phyloP scores from a whole-genome alignment of 1,140 invertebrate species.

The Listronotus bonariensis region DNA sequence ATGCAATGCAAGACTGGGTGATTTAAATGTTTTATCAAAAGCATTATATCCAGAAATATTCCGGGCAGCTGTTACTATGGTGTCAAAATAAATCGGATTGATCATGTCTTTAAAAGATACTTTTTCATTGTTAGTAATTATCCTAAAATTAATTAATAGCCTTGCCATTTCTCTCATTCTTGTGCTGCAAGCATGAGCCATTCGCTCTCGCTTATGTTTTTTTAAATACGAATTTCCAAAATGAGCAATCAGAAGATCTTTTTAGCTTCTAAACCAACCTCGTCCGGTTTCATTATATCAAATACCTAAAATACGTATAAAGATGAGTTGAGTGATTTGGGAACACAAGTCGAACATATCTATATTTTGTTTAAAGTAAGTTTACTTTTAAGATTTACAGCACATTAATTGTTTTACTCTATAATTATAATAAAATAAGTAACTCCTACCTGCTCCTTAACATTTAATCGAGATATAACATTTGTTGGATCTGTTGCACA shows the following conservation, averaged over 20 bases:
- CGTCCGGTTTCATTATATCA: conserved; percentile 36
- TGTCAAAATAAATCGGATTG: conserved; percentile 36
- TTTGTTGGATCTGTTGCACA: conserved; percentile 15
- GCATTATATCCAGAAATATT: conserved; percentile 30
- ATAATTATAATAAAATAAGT: too few species aligned
- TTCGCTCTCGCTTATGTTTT: conserved; percentile 33
- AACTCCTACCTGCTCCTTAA: conserved; percentile 15
- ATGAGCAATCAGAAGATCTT: conserved; percentile 36
- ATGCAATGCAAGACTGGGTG: conserved; percentile 38
- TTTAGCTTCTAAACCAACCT: conserved; percentile 37
- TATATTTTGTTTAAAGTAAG: too few species aligned
- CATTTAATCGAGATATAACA: conserved; percentile 16
- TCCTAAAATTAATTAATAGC: conserved; percentile 28
- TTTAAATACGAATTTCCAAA: conserved; percentile 40
- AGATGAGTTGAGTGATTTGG: too few species aligned
- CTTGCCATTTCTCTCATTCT: conserved; percentile 38
- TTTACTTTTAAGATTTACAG: too few species aligned
- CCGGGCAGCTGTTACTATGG: conserved; percentile 24
- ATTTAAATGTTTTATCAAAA: conserved; percentile 31
- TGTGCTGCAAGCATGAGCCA: conserved; percentile 31
- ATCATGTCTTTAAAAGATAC: conserved; percentile 32
- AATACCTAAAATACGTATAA: conserved; percentile 16
- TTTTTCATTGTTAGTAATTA: conserved; percentile 30
- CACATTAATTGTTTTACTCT: too few species aligned
- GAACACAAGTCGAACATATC: too few species aligned